Percentiles rank a stretch among this genome's conserved stretches.
These are phyloP conservation scores for Margaritifera margaritifera DNA, from an alignment of 2,888 invertebrate genomes.

Conservation along the genomic window DNA sequence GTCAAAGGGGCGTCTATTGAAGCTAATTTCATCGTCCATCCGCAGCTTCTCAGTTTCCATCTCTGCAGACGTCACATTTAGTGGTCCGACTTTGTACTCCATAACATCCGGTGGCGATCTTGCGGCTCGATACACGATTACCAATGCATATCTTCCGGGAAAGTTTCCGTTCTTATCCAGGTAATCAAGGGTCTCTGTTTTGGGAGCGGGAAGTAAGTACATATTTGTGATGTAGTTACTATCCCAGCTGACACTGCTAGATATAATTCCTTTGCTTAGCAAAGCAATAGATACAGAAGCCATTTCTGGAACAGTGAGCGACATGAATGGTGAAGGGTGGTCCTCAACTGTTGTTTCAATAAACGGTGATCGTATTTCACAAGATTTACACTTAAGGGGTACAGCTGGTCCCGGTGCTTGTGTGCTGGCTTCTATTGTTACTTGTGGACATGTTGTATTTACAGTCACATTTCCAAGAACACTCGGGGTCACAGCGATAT, in stretches of 20 bases:
- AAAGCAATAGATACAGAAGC: too few relatives aligned
- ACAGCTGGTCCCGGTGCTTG: too few relatives aligned
- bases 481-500: too few relatives aligned
- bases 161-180: slow-evolving; percentile 34
- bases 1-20: slow-evolving; percentile 37
- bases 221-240: slow-evolving; percentile 21
- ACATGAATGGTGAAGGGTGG: too few relatives aligned
- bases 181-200: slow-evolving; percentile 24
- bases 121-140: slow-evolving; percentile 31
- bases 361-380: too few relatives aligned
- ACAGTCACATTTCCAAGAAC: too few relatives aligned
- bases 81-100: slow-evolving; percentile 44
- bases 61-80: slow-evolving; percentile 13
- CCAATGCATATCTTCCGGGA: slow-evolving; percentile 40
- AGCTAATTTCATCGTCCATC: slow-evolving; percentile 28
- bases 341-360: too few relatives aligned
- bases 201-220: slow-evolving; percentile 26
- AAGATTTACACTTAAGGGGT: too few relatives aligned
- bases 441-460: too few relatives aligned
- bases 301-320: too few relatives aligned
- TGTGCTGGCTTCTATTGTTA: too few relatives aligned
- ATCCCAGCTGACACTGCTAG: not conserved
- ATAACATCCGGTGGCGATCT: slow-evolving; percentile 26
- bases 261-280: slow-evolving; percentile 1
- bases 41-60: slow-evolving; percentile 16